Base-by-base conservation (phyloP, 2,888 invertebrate genomes). In the Lithophane ornitopus region DNA sequence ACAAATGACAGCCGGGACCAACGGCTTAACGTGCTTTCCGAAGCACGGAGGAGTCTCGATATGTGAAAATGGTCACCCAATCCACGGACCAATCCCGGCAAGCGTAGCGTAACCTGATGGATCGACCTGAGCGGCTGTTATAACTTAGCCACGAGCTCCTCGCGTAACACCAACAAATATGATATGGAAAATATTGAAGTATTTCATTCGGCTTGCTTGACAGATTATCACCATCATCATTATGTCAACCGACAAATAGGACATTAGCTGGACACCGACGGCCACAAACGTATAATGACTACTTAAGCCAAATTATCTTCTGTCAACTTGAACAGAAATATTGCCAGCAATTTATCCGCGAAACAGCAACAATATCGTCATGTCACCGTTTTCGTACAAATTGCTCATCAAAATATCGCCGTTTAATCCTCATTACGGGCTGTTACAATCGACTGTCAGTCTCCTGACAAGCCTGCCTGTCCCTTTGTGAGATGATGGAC, bases 401-500 rank as follows among this genome's bases (percentile, higher is more conserved):
- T 87, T 86, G 87, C 81, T 87, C 84, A 87, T 89, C 89, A 89
- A 88, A 89, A 87, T 88, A 85, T 86, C 88, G 72, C 88, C 71
- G 81, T 87, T 88, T 89, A 86, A 87, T 87, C 85, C 87, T 89
- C 89, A 89, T 90, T 90, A 88, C 87, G 81, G 85, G 68, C 84
- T 70, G 79, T 44, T 87, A 90, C 91, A 91, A 91, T 91, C 89
- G 88, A 79, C 56, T 81, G 86, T 85, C 85, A 81, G 86, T 62
- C 68, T 62, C 28, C 84, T 84, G 89, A 82, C 84, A 80, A 73
- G 79, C 78, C 76, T 70, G 80, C 81, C 78, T 82, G 87, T 86
- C 85, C 83, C 88, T 89, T 91, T 91, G 90, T 90, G 84, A 85
- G 63, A 74, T 94, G 94, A 94, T 93, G 89, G 94, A 94, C 94